Evolutionary conservation across 2,888 invertebrate genomes (phyloP).

Genomic region (Malthinus flaveolus): DNA sequence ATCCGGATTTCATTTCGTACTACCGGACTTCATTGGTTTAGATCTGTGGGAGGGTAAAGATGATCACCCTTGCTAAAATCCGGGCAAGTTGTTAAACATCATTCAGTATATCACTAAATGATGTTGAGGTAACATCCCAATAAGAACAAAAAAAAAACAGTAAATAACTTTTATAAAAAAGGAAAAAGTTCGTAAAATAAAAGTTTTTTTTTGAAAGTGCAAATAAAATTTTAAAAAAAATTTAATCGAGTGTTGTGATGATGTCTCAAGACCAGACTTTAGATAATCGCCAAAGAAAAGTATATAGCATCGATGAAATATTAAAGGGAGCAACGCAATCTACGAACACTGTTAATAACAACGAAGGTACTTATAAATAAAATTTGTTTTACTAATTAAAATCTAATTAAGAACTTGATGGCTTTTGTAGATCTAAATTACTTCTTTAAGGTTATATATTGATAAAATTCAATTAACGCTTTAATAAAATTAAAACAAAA

Average conservation of each 20-base stretch:
- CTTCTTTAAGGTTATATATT: no score
- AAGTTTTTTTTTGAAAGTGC: background rate
- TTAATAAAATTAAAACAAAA: no score
- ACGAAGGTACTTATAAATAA: conserved; percentile 43
- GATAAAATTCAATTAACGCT: no score
- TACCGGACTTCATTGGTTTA: conserved; percentile 22
- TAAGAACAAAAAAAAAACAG: background rate
- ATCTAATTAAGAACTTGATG: no score
- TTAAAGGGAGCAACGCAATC: conserved; percentile 47
- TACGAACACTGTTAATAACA: conserved; percentile 35
- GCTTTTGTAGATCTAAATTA: no score
- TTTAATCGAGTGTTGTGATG: conserved; percentile 22
- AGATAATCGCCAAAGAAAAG: conserved; percentile 48
- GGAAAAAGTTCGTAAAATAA: background rate
- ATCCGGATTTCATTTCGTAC: conserved; percentile 12
- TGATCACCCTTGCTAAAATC: conserved; percentile 33
- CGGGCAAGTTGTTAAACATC: conserved; percentile 38
- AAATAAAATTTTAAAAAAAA: background rate
- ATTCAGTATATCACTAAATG: conserved; percentile 39
- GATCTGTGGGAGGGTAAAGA: conserved; percentile 22
- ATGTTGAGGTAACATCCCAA: conserved; percentile 16
- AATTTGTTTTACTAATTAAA: background rate
- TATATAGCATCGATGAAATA: conserved; percentile 56
- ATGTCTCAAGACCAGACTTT: conserved; percentile 45
- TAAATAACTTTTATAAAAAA: conserved; percentile 11